Base-by-base conservation (phyloP, 2,888 invertebrate genomes). In the Trachelus tabidus region DNA sequence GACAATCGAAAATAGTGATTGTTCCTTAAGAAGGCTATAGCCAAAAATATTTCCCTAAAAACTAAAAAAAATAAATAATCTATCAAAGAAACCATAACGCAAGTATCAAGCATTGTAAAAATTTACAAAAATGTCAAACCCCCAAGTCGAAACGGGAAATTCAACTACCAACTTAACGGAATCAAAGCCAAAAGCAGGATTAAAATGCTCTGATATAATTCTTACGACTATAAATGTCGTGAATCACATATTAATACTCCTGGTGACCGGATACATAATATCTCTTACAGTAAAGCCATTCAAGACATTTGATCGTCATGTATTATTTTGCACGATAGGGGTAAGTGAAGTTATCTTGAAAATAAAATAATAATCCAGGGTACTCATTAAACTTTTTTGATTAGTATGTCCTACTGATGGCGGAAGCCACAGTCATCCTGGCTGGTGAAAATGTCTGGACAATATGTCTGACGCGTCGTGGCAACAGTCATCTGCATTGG, bases 401-500 rank as follows among this genome's bases (percentile, higher is more conserved):
- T 56, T 23, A 90, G 90, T 90, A 89, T 83, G 83, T 89, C 56
- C 80, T 90, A 56, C 83, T 90, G 77, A 90, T 90, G 90, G 86
- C 89, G 69, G 89, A 90, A 80, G 89, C 88, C 31, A 87, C 90
- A 71, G 78, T 85, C 12, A 79, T 83, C 35, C 75, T 90, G 34
- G 79, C 87, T 11, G 85, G 84, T 6, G 88, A 88, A 37, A 87
- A 85, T 79, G 33, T 88, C 69, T 82, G 86, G 85, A 86, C 87
- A 34, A 79, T 80, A 68, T 78, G 71, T 73, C 79, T 89, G 31
- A 83, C 84, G 31, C 87, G 87, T n/a, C 83, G 85, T 4, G 79
- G 81, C 76, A 87, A 82, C 78, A 85, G 82, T 75, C 87, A 90
- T 77, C 89, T 94, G 1, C 94, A 94, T 83, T 93, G 93, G 83